phyloP scores from a whole-genome alignment of 2,113 vertebrate genomes.

The Taxidea taxus region DNA sequence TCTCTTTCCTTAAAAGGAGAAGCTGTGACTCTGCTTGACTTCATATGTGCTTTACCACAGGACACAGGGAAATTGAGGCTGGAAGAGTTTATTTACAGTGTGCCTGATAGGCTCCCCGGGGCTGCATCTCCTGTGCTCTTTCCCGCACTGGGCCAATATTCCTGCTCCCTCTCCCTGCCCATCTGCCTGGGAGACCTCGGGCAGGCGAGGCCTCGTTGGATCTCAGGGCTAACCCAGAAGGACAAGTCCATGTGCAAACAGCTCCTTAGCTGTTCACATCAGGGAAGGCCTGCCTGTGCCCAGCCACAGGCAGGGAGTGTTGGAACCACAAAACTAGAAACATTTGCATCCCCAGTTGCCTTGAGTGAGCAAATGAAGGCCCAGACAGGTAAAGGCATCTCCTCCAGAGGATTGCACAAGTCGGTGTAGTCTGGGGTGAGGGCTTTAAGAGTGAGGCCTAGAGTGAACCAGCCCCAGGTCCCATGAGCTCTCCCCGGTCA shows the following conservation, averaged over 20 bases:
- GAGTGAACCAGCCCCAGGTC: neutral
- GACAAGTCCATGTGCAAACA: accelerated
- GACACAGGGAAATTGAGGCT: neutral
- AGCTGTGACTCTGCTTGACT: neutral
- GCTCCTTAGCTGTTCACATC: neutral
- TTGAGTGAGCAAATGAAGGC: neutral
- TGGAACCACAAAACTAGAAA: neutral
- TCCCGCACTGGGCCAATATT: neutral
- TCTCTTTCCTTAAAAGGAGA: neutral
- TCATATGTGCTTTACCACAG: neutral
- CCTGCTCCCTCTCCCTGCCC: neutral
- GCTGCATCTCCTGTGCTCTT: neutral
- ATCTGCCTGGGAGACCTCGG: neutral
- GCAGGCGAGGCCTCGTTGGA: neutral
- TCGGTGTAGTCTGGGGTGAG: neutral
- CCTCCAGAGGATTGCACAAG: neutral
- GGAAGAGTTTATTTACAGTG: neutral
- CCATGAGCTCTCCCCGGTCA: neutral
- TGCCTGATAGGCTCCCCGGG: neutral
- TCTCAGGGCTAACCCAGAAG: neutral
- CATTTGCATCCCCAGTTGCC: neutral
- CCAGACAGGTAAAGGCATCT: neutral
- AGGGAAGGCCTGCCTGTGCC: neutral
- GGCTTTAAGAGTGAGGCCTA: neutral
- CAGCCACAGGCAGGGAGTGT: neutral